These are phyloP conservation scores for Tetraodon nigroviridis DNA, from an alignment of 2,113 vertebrate genomes.

Conservation along the genomic window DNA sequence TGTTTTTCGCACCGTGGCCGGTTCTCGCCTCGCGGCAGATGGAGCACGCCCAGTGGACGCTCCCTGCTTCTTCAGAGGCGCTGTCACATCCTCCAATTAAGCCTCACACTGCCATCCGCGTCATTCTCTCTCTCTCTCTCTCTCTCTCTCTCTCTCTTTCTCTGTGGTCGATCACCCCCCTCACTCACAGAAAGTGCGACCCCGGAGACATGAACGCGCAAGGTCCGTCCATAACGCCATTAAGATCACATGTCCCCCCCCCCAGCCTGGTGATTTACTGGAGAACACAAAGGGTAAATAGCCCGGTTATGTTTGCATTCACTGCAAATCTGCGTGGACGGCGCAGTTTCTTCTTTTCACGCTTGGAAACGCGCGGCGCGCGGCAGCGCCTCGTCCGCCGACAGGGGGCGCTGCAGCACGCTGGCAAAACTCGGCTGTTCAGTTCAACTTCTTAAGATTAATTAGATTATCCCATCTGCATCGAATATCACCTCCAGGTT, in stretches of 20 bases:
- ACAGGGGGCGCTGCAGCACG: conserved; percentile 40
- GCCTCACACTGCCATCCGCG: conserved; percentile 8
- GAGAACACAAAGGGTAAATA: background rate
- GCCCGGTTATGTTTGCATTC: no score
- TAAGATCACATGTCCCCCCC: background rate
- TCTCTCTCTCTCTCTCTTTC: background rate
- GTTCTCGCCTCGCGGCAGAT: conserved; percentile 30
- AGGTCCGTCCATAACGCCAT: conserved; percentile 24
- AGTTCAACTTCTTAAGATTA: background rate
- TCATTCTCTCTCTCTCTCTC: conserved; percentile 11
- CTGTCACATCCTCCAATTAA: conserved; percentile 32
- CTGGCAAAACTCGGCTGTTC: background rate
- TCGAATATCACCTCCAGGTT: no score
- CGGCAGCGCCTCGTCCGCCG: conserved; percentile 2
- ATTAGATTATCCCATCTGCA: no score
- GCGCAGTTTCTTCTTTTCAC: no score
- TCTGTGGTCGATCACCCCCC: conserved; percentile 5
- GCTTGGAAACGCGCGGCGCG: background rate
- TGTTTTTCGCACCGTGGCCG: conserved; percentile 42
- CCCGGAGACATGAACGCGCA: conserved; percentile 33
- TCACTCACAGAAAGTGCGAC: conserved; percentile 46
- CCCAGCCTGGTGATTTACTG: background rate
- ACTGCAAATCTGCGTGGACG: background rate
- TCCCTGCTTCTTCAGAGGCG: conserved; percentile 18
- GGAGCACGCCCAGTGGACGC: conserved; percentile 58